Evolutionary conservation across 2,888 invertebrate genomes (phyloP), one percentile per base, ranked within the genome.

Genomic region (Dascillus cervinus): DNA sequence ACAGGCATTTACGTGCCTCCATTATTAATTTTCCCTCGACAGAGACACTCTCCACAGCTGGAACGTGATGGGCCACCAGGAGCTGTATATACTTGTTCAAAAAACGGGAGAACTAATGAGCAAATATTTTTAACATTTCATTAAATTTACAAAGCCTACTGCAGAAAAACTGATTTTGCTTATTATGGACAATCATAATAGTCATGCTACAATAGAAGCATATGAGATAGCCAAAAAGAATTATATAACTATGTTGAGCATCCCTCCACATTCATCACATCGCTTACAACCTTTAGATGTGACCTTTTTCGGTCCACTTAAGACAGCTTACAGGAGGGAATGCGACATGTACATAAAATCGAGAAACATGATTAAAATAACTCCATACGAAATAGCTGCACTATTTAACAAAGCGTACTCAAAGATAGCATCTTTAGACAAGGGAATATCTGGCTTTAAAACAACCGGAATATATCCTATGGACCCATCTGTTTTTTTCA

Each of bases 381-480:
- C 36, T 12, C 25, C 31, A 5, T 41, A 43, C 9, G 36, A 41
- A 17, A 20, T 43, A 11, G 37, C 42, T 32, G 19, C 27, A 25
- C 30, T 42, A 20, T 44, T 42, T 12, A 39, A 44, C 22, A 26
- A 34, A 31, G 34, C 39, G 13, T 43, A 29, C 13, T 17, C 13
- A 3, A 28, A 14, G 14, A 13, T 23, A 26, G 36, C 41, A 28
- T 34, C 39, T 17, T 28, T 41, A 26, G 34, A 30, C 5, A 39
- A 39, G 32, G 39, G 32, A 26, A 25, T 38, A 22, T 40, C 34
- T 26, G 37, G 42, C 20, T 40, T 42, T 27, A 34, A 27, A 34
- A 20, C 37, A 21, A 21, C 34, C n/a, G 37, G 33, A 28, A 36
- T 41, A 22, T 36, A 29, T 12, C 34, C 26, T 25, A 30, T 35